Evolutionary conservation across 2,113 vertebrate species (phyloP).

Genomic region (Onychostruthus taczanowskii): DNA sequence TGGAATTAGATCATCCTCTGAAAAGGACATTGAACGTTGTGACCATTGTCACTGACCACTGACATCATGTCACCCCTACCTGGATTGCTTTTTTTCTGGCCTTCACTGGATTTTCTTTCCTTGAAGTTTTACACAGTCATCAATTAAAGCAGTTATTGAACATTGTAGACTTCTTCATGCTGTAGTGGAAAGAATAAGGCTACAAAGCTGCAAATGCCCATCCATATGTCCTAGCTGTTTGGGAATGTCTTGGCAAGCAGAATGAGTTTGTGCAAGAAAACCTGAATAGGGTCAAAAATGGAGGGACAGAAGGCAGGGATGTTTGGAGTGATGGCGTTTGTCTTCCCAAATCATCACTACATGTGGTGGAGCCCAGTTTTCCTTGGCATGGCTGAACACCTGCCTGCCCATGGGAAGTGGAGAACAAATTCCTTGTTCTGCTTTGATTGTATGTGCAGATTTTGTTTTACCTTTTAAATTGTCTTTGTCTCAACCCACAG

Average conservation of each 20-base stretch:
- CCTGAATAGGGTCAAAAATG: not conserved
- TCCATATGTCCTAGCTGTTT: not conserved
- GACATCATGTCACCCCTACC: not conserved
- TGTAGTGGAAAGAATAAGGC: not conserved
- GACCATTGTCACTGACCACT: not conserved
- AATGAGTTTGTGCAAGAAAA: not conserved
- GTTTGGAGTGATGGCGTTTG: accelerated
- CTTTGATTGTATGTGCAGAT: not conserved
- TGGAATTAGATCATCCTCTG: not conserved
- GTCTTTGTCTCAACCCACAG: not conserved
- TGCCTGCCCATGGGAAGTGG: not conserved
- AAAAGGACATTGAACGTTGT: not conserved
- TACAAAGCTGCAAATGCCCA: not conserved
- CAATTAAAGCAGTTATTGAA: not conserved
- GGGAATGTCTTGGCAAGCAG: not conserved
- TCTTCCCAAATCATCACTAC: not conserved
- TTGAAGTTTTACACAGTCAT: not conserved
- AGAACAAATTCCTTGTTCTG: not conserved
- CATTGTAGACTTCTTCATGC: not conserved
- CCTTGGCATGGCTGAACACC: not conserved
- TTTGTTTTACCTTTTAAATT: not conserved
- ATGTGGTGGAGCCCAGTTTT: not conserved
- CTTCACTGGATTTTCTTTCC: not conserved
- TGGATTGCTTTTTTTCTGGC: not conserved
- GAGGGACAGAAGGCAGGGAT: not conserved